Base-by-base conservation (phyloP, 2,888 invertebrate species). In the Heliconius charithonia region DNA sequence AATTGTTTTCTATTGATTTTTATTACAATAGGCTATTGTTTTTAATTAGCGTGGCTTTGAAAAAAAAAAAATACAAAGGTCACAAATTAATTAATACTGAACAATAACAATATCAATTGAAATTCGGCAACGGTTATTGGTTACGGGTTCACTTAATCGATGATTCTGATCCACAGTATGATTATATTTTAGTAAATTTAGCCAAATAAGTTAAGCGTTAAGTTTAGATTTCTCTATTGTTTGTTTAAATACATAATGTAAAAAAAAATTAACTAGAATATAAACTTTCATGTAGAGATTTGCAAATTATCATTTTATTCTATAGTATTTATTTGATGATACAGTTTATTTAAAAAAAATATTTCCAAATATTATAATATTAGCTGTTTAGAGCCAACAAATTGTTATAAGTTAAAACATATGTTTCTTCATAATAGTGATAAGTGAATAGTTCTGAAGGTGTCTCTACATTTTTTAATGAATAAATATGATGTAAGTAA, bases 21-120 rank as follows among this genome's bases (percentile, higher is more conserved):
- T 88, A 85, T 45, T 88, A 92, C 92, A 93, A 93, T 93, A 87
- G 89, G 82, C 87, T 87, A 94, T 93, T 94, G 94, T 93, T 92
- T 91, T 87, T 90, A 88, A 89, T 90, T 89, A 86, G 32, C 56
- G 69, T 81, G 79, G 75, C 73, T 69, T 77, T 63, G 62, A 69
- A 76, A 63, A 85, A 85, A n/a, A n/a, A n/a, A 86, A 85, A 87
- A 87, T 86, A 87, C 86, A 88, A 89, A 87, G 86, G 87, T 81
- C 82, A 80, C 76, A 82, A 85, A 85, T 84, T 85, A 85, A 85
- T 85, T 85, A 85, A 81, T 66, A 77, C 77, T 75, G 81, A 81
- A 79, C 80, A 79, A 79, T 81, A 77, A 83, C 81, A 84, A 82
- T 82, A 76, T 69, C 81, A 79, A 83, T 84, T 83, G 83, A 82